phyloP scores from a whole-genome alignment of 1,140 invertebrate genomes.

The Charaxes varanes region DNA sequence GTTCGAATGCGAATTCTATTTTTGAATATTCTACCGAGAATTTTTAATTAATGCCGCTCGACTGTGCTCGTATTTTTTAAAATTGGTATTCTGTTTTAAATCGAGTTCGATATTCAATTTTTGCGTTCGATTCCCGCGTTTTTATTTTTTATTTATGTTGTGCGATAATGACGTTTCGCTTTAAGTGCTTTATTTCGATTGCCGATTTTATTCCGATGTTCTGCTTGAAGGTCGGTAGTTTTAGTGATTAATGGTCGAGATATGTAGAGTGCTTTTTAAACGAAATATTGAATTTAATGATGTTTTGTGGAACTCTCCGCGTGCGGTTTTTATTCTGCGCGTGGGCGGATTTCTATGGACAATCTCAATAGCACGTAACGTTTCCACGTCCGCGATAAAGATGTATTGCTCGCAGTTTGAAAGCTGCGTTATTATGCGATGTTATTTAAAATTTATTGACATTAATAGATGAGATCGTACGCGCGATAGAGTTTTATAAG shows the following conservation, averaged over 20 bases:
- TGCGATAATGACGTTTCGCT: slow-evolving; percentile 73
- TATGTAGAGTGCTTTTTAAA: slow-evolving; percentile 72
- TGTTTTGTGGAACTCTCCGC: slow-evolving; percentile 55
- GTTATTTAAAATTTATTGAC: slow-evolving; percentile 30
- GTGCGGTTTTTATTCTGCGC: slow-evolving; percentile 42
- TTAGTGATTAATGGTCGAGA: slow-evolving; percentile 71
- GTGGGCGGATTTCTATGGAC: slow-evolving; percentile 19
- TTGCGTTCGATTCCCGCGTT: slow-evolving; percentile 65
- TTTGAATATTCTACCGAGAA: slow-evolving; percentile 74
- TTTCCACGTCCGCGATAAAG: slow-evolving; percentile 21
- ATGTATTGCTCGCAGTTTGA: slow-evolving; percentile 10
- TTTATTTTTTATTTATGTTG: slow-evolving; percentile 70
- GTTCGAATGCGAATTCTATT: slow-evolving; percentile 73
- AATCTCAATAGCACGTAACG: slow-evolving; percentile 9
- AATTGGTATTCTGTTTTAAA: slow-evolving; percentile 71
- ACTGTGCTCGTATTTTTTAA: slow-evolving; percentile 67
- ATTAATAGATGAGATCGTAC: slow-evolving; percentile 26
- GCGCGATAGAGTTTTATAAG: slow-evolving; percentile 33
- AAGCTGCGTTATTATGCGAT: slow-evolving; percentile 17
- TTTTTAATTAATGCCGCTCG: slow-evolving; percentile 73
- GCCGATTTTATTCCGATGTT: slow-evolving; percentile 72
- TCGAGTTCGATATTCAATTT: slow-evolving; percentile 71
- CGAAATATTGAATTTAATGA: slow-evolving; percentile 73
- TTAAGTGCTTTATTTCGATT: slow-evolving; percentile 74
- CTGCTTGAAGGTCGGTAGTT: slow-evolving; percentile 71